Conservation (phyloP, 2,113 vertebrate species). For the Tenebrosternarchus preto region DNA sequence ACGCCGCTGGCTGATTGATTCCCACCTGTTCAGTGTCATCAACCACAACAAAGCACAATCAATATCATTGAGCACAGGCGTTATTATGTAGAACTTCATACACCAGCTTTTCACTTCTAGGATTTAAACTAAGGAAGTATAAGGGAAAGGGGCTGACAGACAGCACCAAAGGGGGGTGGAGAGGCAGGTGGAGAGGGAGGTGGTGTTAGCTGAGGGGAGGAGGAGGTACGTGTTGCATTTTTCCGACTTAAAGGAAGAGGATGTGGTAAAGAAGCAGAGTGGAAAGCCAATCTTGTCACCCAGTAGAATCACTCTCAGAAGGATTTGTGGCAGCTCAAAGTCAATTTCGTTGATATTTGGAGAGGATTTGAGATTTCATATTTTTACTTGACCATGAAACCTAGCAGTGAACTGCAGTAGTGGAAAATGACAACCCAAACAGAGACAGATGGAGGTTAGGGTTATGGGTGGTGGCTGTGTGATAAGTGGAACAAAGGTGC, state of each 20-base stretch:
- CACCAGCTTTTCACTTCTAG: neutral
- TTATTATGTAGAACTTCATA: neutral
- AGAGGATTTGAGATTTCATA: constrained; percentile 29
- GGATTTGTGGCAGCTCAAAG: constrained; percentile 13
- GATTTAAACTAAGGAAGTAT: neutral
- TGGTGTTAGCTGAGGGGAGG: neutral
- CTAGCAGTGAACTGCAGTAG: neutral
- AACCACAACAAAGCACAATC: neutral
- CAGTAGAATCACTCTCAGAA: neutral
- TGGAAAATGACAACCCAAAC: constrained; percentile 13
- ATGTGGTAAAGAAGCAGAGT: neutral
- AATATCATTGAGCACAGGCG: neutral
- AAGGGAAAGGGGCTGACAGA: neutral
- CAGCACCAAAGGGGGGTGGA: neutral
- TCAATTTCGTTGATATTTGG: constrained; percentile 22
- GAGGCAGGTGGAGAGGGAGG: neutral
- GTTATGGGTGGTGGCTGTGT: neutral
- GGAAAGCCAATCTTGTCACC: neutral
- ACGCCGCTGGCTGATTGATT: neutral
- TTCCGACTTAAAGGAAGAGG: neutral
- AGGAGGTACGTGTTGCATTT: neutral
- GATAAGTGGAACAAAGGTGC: neutral
- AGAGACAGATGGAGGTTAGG: neutral
- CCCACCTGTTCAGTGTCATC: neutral
- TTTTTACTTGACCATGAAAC: constrained; percentile 24